Base-by-base conservation (phyloP, 2,888 invertebrate species). In the Brachyptera putata region DNA sequence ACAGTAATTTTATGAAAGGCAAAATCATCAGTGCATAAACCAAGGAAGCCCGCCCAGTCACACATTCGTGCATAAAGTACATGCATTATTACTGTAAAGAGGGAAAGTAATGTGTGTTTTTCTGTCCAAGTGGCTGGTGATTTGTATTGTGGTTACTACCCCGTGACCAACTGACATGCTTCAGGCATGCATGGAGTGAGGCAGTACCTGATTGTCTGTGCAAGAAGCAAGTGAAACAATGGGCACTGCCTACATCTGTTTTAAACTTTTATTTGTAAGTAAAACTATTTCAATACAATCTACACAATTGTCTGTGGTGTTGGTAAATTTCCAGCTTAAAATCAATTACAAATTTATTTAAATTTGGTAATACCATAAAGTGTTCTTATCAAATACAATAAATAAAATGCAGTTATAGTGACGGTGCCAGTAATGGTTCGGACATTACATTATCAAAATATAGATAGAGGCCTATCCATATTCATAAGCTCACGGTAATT, bases 41-140 rank as follows among this genome's bases (percentile, higher is more conserved):
- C 49, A 26, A 24, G 26, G 49, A 50, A 41, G 48, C 14, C 11
- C 25, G n/a, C 43, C 18, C 18, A 53, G 36, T 21, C 53, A 34
- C 53, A 53, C 53, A 53, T 36, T 25, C 49, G 25, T 50, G 26
- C 30, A 50, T 16, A 26, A 16, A 25, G 26, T 50, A 16, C 14
- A 50, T 30, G 49, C 16, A 50, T 25, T 24, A 25, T 25, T 16
- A n/a, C 3, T 16, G 24, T 30, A 50, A n/a, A 53, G 53, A 53
- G 53, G 53, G 53, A 53, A 53, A 53, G 53, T 53, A n/a, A 53
- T 34, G 53, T 34, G 11, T 11, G 11, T 18, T n/a, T n/a, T n/a
- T n/a, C n/a, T n/a, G n/a, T n/a, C n/a, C n/a, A n/a, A n/a, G n/a
- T n/a, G n/a, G n/a, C n/a, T n/a, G n/a, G n/a, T n/a, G n/a, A n/a